These are phyloP conservation scores for Cryptotis parvus DNA, from an alignment of 2,113 vertebrate species.

Conservation along the genomic window DNA sequence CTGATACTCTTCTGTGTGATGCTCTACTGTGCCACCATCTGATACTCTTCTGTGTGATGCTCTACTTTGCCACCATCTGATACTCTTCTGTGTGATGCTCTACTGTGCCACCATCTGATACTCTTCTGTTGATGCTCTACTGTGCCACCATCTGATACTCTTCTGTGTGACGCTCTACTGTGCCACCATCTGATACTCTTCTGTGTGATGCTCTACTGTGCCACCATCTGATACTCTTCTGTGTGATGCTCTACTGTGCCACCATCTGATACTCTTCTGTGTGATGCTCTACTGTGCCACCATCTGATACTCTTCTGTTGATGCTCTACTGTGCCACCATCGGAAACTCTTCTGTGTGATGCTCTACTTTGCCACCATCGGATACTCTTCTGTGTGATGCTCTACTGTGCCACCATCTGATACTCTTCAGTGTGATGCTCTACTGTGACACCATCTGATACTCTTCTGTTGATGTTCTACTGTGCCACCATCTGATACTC, in stretches of 20 bases:
- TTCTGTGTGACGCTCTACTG: no score
- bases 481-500: neutral
- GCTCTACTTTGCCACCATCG: neutral
- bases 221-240: neutral
- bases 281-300: no score
- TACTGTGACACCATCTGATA: neutral
- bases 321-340: neutral
- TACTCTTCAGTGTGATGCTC: no score
- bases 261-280: neutral
- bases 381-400: slow-evolving; percentile 12
- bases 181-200: neutral
- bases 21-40: neutral
- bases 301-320: neutral
- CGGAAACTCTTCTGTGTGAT: neutral
- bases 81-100: slow-evolving; percentile 26
- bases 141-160: neutral
- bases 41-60: neutral
- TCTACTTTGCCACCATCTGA: neutral
- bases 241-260: no score
- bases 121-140: no score
- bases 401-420: neutral
- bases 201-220: no score
- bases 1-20: neutral
- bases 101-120: neutral
- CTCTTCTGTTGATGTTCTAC: no score